A percentile compares a stretch with the other conserved stretches of the same genome.
Conservation (phyloP, 2,113 vertebrate genomes). For the Mus spicilegus region DNA sequence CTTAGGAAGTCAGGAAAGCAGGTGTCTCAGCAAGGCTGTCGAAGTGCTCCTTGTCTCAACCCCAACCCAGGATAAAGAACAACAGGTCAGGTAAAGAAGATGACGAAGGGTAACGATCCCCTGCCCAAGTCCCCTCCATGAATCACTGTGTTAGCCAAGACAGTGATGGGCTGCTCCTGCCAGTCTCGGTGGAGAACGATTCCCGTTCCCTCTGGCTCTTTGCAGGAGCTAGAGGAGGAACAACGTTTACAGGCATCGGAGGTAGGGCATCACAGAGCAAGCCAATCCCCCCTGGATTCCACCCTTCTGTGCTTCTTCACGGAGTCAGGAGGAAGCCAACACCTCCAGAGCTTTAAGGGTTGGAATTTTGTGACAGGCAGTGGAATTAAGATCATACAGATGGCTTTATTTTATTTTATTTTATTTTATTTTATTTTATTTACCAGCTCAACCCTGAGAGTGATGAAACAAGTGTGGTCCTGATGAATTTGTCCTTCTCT, state of each 20-base stretch:
- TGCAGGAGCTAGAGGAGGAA: background rate
- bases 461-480: background rate
- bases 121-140: background rate
- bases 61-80: background rate
- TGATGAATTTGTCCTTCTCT: slow-evolving; percentile 44
- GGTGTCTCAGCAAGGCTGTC: background rate
- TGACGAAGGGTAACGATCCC: background rate
- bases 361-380: background rate
- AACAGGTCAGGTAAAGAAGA: background rate
- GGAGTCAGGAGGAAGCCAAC: background rate
- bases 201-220: background rate
- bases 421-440: background rate
- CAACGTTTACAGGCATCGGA: background rate
- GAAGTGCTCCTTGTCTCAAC: background rate
- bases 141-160: slow-evolving; percentile 12
- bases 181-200: background rate
- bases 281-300: fast-evolving
- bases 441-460: background rate
- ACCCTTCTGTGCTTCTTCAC: background rate
- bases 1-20: background rate
- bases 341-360: background rate
- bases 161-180: background rate
- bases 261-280: background rate
- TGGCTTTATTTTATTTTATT: background rate
- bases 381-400: background rate